Conservation (phyloP, 1,140 invertebrate species). For the Ceratina australensis region DNA sequence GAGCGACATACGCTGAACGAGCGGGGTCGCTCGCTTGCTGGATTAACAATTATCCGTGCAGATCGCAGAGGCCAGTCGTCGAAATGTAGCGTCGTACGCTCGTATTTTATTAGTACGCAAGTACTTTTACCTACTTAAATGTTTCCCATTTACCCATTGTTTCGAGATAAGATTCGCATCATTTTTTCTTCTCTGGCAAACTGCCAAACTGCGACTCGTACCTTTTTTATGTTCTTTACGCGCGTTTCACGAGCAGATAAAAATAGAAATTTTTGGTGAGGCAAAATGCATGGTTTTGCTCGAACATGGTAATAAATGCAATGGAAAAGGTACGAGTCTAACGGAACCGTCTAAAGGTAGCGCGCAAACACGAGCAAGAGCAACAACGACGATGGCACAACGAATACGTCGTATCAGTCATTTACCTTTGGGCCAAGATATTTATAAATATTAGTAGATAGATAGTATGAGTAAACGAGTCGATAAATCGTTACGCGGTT, state of each 20-base stretch:
- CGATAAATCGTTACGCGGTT: not conserved
- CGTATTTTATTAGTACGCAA: too few species aligned
- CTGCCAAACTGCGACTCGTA: conserved; percentile 2
- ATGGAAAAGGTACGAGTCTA: not conserved
- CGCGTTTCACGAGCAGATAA: not conserved
- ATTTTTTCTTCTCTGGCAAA: conserved; percentile 1
- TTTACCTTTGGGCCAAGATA: conserved; percentile 8
- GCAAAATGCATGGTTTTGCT: not conserved
- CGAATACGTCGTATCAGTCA: conserved; percentile 28
- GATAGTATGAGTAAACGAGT: too few species aligned
- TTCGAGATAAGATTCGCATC: not conserved
- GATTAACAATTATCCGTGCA: conserved; percentile 24
- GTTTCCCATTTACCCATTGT: too few species aligned
- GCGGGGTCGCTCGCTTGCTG: not conserved
- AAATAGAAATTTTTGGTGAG: not conserved
- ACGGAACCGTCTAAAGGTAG: not conserved
- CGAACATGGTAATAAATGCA: too few species aligned
- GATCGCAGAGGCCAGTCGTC: not conserved
- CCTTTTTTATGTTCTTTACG: conserved; percentile 20
- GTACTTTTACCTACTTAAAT: too few species aligned
- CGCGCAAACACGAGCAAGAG: not conserved
- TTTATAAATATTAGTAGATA: conserved; percentile 40
- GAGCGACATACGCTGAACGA: conserved; percentile 19
- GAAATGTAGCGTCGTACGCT: too few species aligned
- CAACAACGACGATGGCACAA: not conserved